Evolutionary conservation across 2,888 invertebrate species (phyloP), one percentile per base, ranked within the genome.

Genomic region (Herminia tarsipennalis): DNA sequence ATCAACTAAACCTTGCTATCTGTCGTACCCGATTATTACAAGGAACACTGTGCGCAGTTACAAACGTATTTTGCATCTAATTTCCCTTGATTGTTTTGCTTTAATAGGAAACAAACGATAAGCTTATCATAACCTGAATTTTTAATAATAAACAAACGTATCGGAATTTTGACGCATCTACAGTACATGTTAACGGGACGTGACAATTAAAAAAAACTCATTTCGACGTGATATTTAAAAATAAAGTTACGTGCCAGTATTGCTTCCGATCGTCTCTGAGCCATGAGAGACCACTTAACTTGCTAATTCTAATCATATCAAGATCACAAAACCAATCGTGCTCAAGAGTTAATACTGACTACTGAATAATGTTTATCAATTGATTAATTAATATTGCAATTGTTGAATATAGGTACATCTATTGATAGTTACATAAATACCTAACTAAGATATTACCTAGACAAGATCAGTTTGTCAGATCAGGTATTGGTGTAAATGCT

Each of bases 131-230:
- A 37, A 30, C 33, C 18, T 21, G 30, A 43, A 34, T 21, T 37
- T 42, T 35, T 42, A 37, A 35, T 38, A 28, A 30, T 45, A 32
- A 6, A 56, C 50, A 41, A 56, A 34, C 58, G 43, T 56, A 66
- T 52, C 70, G 61, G 65, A 65, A 63, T 73, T 73, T 61, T 61
- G 46, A 65, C 63, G 60, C 8, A n/a, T 17, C 14, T 20, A 29
- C 37, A 59, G 63, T 63, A 67, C 66, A 65, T 54, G 65, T 60
- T 67, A 66, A 59, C 46, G 56, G 78, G 80, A 88, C 88, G 88
- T 88, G 88, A 85, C 81, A 78, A 80, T 81, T 52, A 64, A 77
- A 74, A 71, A 65, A 56, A 20, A 6, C 12, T 50, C 60, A 54
- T 51, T 48, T 52, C 66, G 55, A 82, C 81, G 79, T 83, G 81